Conservation (phyloP, 2,888 invertebrate genomes). For the Drosophila antonietae region DNA sequence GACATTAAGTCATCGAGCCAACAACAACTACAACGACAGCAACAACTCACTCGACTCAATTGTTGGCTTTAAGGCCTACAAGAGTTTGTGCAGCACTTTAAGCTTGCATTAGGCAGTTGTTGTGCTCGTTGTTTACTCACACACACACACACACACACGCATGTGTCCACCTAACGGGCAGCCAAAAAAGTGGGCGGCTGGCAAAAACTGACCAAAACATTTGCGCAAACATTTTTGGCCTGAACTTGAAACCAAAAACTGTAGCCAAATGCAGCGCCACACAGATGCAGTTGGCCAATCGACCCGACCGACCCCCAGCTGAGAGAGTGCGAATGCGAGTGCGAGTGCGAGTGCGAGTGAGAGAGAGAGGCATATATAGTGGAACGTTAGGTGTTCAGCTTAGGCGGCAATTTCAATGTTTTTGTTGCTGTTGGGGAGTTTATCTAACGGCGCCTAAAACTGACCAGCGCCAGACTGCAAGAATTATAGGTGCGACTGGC, state of each 20-base stretch:
- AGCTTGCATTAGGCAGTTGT: conserved; percentile 30
- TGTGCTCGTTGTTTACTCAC: conserved; percentile 6
- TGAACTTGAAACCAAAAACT: conserved; percentile 75
- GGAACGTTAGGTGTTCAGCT: conserved; percentile 20
- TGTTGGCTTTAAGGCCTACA: conserved; percentile 65
- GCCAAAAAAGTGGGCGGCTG: conserved; percentile 28
- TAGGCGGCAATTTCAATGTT: conserved; percentile 17
- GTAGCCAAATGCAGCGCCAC: conserved; percentile 49
- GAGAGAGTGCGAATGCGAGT: conserved; percentile 3
- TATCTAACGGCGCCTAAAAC: conserved; percentile 75
- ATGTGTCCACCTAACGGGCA: conserved; percentile 40
- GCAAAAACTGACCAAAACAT: conserved; percentile 33
- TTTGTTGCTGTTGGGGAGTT: conserved; percentile 41
- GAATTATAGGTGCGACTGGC: conserved; percentile 71
- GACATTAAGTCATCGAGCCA: conserved; percentile 75
- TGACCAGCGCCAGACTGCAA: conserved; percentile 70
- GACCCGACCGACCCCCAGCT: not conserved
- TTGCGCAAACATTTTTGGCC: conserved; percentile 60
- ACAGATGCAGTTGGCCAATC: conserved; percentile 17
- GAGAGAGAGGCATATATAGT: conserved; percentile 16
- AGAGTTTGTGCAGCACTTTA: conserved; percentile 56
- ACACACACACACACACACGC: conserved; percentile 2
- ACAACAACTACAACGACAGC: conserved; percentile 22
- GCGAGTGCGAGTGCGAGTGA: not conserved
- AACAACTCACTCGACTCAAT: conserved; percentile 43